Base-by-base conservation (phyloP, 2,113 vertebrate genomes). In the Forbesichthys papilliferus region DNA sequence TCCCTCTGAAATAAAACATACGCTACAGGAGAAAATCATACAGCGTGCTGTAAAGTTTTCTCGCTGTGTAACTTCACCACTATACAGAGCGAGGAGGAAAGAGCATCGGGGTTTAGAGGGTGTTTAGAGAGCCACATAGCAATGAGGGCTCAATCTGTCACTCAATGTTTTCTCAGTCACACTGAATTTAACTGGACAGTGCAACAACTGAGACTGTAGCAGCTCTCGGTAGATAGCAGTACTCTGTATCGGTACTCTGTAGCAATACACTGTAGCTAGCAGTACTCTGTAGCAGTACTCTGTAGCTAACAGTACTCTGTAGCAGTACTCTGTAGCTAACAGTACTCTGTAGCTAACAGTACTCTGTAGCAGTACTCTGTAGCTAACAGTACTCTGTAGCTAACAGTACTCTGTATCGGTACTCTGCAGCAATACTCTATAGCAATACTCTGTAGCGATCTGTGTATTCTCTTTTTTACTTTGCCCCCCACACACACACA, bases 101-200 rank as follows among this genome's bases (percentile, higher is more conserved):
- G 57, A 10, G 11, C 4, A 51, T 20, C 4, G 20, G 3, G 13
- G 51, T 13, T 10, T 42, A 47, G 55, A 55, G 57, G 72, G 56
- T 57, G 51, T 16, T 9, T 34, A 63, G 48, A 42, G 66, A 66
- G 42, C 52, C 70, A 64, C 5, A 18, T 3, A 8, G 47, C 51
- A 33, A 71, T 13, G 34, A 65, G 51, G 69, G 47, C 11, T 62
- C 42, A 74, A 72, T 58, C 47, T 47, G 57, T 66, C 14, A 18
- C 13, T 48, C n/a, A 71, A 63, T 62, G 49, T 48, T 74, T 59
- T 68, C 47, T 52, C 66, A 61, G 58, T 42, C 34, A 59, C 34
- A 79, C 13, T 14, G 78, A 83, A 89, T 84, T 66, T 48, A 54
- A 86, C 88, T 73, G 69, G 68, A 78, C 66, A 66, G 69, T 55